phyloP scores from a whole-genome alignment of 2,113 vertebrate genomes.

The Tragelaphus imberbis region DNA sequence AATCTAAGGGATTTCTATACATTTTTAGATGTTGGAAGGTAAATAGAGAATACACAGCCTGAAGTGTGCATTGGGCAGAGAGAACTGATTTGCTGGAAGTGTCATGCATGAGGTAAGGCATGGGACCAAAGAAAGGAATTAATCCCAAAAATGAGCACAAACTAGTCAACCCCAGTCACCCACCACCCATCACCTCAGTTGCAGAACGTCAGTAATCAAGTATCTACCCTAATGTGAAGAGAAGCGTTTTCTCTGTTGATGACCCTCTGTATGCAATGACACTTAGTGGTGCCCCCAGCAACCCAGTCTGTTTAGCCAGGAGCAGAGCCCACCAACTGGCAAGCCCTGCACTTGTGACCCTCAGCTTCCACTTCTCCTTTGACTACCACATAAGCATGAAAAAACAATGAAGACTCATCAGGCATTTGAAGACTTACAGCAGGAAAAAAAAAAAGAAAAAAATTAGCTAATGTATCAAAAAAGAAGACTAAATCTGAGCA shows the following conservation, averaged over 20 bases:
- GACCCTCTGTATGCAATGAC: too few relatives aligned
- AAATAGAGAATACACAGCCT: neutral
- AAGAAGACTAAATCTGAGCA: neutral
- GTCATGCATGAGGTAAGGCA: neutral
- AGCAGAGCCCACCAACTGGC: neutral
- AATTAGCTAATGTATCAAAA: neutral
- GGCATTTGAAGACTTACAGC: neutral
- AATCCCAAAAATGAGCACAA: neutral
- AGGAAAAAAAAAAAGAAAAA: neutral
- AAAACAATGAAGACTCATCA: neutral
- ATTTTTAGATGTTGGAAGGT: neutral
- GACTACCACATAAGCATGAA: neutral
- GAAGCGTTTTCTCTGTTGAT: neutral
- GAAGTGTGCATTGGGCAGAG: neutral
- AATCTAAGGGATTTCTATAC: neutral
- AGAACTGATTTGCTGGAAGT: neutral
- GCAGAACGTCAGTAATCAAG: neutral
- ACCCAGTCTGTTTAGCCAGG: neutral
- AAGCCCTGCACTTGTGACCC: neutral
- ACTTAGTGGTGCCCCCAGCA: neutral
- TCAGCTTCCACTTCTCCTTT: neutral
- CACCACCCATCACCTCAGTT: neutral
- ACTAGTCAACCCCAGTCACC: neutral
- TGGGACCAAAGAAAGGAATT: neutral
- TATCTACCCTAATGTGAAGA: neutral